Evolutionary conservation across 2,113 vertebrate genomes (phyloP).

Genomic region (Chlorocebus sabaeus): DNA sequence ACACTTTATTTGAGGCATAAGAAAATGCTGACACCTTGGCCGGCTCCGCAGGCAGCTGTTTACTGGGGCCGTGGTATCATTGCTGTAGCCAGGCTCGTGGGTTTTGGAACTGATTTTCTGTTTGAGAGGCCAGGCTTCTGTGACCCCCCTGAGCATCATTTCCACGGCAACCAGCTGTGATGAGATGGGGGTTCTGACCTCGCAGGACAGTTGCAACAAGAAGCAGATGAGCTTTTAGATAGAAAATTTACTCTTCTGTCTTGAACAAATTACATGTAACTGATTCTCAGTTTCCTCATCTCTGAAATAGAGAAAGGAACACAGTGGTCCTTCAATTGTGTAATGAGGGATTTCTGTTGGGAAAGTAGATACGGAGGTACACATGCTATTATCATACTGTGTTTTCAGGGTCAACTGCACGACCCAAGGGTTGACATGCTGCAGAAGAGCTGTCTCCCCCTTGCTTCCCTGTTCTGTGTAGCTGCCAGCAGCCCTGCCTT

Average conservation of each 20-base stretch:
- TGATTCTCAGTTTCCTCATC: not conserved
- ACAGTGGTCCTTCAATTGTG: accelerated
- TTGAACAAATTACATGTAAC: not conserved
- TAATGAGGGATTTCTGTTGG: not conserved
- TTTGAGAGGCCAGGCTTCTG: not conserved
- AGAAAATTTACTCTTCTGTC: not conserved
- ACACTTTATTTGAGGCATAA: not conserved
- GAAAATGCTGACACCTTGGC: not conserved
- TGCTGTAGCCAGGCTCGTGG: not conserved
- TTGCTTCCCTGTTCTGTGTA: accelerated
- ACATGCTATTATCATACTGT: accelerated
- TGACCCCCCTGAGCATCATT: not conserved
- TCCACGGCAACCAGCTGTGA: not conserved
- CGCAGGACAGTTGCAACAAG: not conserved
- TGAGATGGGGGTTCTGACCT: not conserved
- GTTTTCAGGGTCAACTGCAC: no score
- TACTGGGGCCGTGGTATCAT: accelerated
- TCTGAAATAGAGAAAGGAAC: not conserved
- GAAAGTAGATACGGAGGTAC: not conserved
- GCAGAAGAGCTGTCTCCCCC: not conserved
- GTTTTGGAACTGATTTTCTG: not conserved
- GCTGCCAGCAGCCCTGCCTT: not conserved
- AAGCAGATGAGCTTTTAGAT: not conserved
- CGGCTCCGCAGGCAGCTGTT: not conserved
- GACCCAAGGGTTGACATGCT: accelerated